Percentiles rank a stretch among this genome's conserved stretches.
phyloP scores from a whole-genome alignment of 30 jellyfish, hydroid and myxozoan species.

The Cassiopea xamachana region DNA sequence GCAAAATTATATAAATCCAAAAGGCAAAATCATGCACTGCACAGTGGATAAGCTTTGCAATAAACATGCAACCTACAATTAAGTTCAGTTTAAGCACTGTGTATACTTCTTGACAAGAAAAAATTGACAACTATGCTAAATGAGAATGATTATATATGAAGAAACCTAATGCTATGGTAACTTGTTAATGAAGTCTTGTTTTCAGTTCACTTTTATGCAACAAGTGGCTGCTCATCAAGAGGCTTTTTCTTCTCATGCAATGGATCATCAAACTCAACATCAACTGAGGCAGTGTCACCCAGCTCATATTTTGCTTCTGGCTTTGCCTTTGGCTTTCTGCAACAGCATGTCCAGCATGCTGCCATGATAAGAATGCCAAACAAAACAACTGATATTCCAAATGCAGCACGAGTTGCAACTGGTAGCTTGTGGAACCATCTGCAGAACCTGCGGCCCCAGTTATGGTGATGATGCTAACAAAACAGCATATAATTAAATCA shows the following conservation, averaged over 20 bases:
- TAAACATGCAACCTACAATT: too few relatives aligned
- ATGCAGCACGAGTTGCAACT: slow-evolving; percentile 71
- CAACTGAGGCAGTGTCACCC: slow-evolving; percentile 39
- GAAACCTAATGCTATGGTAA: not conserved
- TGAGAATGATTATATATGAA: too few relatives aligned
- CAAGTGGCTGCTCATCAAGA: slow-evolving; percentile 67
- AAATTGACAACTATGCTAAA: too few relatives aligned
- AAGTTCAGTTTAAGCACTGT: too few relatives aligned
- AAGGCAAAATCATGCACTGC: too few relatives aligned
- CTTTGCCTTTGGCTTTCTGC: slow-evolving; percentile 28
- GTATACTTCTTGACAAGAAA: too few relatives aligned
- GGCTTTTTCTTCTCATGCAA: slow-evolving; percentile 69
- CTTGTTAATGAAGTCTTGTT: not conserved
- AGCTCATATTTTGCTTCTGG: slow-evolving; percentile 28
- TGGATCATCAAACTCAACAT: slow-evolving; percentile 29
- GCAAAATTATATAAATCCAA: too few relatives aligned
- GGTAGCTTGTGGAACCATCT: slow-evolving; percentile 78
- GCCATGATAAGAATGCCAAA: slow-evolving; percentile 21
- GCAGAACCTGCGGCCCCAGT: slow-evolving; percentile 63
- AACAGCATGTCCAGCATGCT: slow-evolving; percentile 68
- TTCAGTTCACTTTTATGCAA: slow-evolving; percentile 18
- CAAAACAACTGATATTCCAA: slow-evolving; percentile 47
- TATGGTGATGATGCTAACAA: slow-evolving; percentile 21
- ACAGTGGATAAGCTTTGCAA: too few relatives aligned
- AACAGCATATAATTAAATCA: not conserved